Base-by-base conservation (phyloP, 2,888 invertebrate species). In the Stegana nigrithorax region DNA sequence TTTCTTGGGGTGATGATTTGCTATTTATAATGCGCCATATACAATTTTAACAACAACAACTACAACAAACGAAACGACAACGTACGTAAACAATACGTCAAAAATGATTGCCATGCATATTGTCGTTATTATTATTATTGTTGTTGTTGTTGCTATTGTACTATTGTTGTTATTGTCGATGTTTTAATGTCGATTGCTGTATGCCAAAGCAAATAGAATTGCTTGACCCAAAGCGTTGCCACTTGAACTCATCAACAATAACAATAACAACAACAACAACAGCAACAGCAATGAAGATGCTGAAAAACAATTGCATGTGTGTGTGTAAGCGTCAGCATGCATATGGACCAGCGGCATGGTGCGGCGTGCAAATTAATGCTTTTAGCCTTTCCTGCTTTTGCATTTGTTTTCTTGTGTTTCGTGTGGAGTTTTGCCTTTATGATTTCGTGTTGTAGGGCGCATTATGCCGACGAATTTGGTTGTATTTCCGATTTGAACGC, bases 1-100 rank as follows among this genome's bases (percentile, higher is more conserved):
- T 59, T 36, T 59, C 23, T 45, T 45, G 47, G 59, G 74, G 73
- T 74, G 73, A 74, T 73, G 73, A 72, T 74, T 73, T 74, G 73
- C 73, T 65, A 66, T 73, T 73, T 70, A 66, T 60, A 51, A 62
- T 29, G 62, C 47, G 51, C 21, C 47, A 44, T 10, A 6, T 8
- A 29, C 29, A 29, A 29, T 10, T 8, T 29, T 29, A 29, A 29
- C 29, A 29, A 8, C 10, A 29, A 29, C 29, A 29, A 29, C 29
- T 8, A 29, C 10, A 42, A 42, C 6, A 42, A 14, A 12, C n/a
- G 17, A 42, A 42, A 17, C 42, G n/a, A 21, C 47, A 6, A 21
- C 10, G 14, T 12, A 23, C 21, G 25, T n/a, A 8, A 47, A 47
- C 12, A 8, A 25, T 8, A 47, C 23, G 23, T 47, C 25, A 21